phyloP scores from a whole-genome alignment of 2,888 invertebrate species.

The Diaperis boleti region DNA sequence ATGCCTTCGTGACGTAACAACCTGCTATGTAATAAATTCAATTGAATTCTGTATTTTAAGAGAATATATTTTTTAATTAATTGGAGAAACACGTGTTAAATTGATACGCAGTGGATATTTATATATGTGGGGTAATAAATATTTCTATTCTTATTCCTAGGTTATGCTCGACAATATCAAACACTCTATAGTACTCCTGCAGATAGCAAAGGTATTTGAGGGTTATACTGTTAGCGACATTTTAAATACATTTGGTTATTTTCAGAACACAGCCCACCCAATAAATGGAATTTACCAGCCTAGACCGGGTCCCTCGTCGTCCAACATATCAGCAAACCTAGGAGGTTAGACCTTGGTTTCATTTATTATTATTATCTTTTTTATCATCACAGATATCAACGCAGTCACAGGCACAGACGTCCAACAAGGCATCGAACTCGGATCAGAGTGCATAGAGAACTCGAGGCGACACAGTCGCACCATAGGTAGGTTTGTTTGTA shows the following conservation, averaged over 20 bases:
- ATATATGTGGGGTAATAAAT: no score
- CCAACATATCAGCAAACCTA: constrained; percentile 57
- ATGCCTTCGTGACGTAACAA: no score
- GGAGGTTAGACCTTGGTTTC: constrained; percentile 48
- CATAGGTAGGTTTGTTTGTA: constrained; percentile 52
- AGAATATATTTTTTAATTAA: no score
- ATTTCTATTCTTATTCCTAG: constrained; percentile 68
- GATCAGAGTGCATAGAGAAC: constrained; percentile 73
- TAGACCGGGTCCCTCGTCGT: constrained; percentile 61
- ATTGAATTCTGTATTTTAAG: no score
- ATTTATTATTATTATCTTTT: not conserved
- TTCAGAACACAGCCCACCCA: constrained; percentile 90
- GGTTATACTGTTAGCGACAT: constrained; percentile 23
- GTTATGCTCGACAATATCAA: constrained; percentile 97
- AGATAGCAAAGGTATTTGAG: constrained; percentile 89
- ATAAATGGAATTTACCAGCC: constrained; percentile 90
- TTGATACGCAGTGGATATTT: no score
- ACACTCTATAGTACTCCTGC: constrained; percentile 97
- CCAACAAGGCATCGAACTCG: constrained; percentile 74
- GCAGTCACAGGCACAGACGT: constrained; percentile 56
- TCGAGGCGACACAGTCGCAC: constrained; percentile 61
- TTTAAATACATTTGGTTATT: constrained; percentile 40
- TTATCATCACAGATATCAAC: constrained; percentile 47
- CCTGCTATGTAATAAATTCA: no score
- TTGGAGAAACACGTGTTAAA: no score